Percentiles rank a stretch among this genome's conserved stretches.
Conservation (phyloP, 1,140 invertebrate genomes). For the Doryteuthis pealeii region DNA sequence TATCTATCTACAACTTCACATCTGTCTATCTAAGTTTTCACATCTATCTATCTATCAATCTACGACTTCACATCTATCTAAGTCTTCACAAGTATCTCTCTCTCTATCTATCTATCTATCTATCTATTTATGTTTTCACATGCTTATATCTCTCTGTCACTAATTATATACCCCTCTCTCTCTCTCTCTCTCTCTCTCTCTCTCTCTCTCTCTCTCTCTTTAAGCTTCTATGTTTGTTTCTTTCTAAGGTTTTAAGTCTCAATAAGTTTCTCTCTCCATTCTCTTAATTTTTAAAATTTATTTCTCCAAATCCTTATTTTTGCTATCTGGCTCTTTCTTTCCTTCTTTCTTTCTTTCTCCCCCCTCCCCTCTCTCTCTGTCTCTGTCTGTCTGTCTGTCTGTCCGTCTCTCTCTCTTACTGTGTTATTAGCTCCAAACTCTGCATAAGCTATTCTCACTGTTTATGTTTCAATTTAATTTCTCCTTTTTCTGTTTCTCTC, state of each 20-base stretch:
- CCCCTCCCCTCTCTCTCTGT: not conserved
- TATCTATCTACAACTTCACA: too few species aligned
- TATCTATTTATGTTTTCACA: too few species aligned
- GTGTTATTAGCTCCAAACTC: too few species aligned
- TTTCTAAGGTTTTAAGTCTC: not conserved
- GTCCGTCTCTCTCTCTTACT: not conserved
- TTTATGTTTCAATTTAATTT: not conserved
- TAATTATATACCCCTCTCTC: not conserved
- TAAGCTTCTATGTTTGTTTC: not conserved
- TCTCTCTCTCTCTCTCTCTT: not conserved
- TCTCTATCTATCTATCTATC: too few species aligned
- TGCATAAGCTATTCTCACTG: too few species aligned
- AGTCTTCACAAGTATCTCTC: too few species aligned
- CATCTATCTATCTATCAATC: not conserved
- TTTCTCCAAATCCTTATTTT: not conserved
- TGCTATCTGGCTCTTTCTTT: not conserved
- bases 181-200: not conserved
- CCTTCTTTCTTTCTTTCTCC: not conserved
- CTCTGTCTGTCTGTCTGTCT: not conserved
- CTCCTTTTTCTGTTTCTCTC: not conserved
- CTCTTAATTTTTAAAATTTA: not conserved
- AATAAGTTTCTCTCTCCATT: not conserved
- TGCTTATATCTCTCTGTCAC: not conserved
- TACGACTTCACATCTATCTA: not conserved
- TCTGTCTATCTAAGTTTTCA: too few species aligned